These are phyloP conservation scores for Ceyx cyanopectus DNA, from an alignment of 2,113 vertebrate species.

Conservation along the genomic window DNA sequence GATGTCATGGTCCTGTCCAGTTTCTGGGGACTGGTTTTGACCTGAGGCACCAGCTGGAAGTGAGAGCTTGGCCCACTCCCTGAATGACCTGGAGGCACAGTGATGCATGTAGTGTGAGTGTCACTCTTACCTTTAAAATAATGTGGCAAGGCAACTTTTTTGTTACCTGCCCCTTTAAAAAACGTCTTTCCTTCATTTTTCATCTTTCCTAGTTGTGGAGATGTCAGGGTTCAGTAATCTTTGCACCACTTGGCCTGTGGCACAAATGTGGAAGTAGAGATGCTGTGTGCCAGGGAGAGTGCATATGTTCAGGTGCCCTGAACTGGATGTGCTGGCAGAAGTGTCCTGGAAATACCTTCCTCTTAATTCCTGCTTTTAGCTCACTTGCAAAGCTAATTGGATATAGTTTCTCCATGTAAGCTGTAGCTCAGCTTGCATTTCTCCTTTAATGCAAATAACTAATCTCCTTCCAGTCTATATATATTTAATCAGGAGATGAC, in stretches of 20 bases:
- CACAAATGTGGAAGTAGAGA: neutral
- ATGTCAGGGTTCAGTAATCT: neutral
- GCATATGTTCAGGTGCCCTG: neutral
- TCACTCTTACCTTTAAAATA: neutral
- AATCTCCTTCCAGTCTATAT: constrained; percentile 49
- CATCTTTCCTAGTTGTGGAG: neutral
- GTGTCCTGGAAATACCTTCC: constrained; percentile 57
- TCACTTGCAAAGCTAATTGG: constrained; percentile 59
- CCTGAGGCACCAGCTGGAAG: neutral
- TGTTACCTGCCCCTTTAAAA: neutral
- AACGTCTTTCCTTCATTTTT: neutral
- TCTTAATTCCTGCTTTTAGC: constrained; percentile 54
- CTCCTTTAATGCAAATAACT: constrained; percentile 15
- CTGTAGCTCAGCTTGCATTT: constrained; percentile 10
- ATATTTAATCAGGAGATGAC: constrained; percentile 50
- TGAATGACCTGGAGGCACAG: no score
- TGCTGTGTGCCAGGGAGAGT: neutral
- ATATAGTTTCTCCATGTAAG: neutral
- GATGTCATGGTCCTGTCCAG: neutral
- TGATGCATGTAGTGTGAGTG: neutral
- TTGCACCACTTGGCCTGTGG: neutral
- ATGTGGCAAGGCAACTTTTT: neutral
- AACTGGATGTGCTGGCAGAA: constrained; percentile 12
- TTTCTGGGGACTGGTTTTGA: neutral
- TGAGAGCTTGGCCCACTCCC: neutral